Conservation (phyloP, 2,888 invertebrate species). For the Drosophila merina region DNA sequence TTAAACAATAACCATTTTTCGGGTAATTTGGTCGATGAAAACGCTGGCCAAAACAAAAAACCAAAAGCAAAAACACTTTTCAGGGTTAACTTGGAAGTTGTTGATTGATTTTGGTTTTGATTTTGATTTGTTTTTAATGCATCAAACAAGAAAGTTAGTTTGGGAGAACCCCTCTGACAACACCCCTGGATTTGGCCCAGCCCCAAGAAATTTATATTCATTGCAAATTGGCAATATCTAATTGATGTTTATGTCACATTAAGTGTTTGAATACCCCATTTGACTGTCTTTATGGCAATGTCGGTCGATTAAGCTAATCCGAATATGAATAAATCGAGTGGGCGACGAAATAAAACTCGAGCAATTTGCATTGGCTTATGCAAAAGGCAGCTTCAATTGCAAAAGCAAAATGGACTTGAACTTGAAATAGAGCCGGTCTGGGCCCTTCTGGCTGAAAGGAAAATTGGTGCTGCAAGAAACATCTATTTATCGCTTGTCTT, state of each 20-base stretch:
- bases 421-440: constrained; percentile 43
- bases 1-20: constrained; percentile 36
- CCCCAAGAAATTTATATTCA: constrained; percentile 2
- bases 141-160: constrained; percentile 33
- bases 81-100: constrained; percentile 18
- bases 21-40: constrained; percentile 36
- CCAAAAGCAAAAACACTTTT: constrained; percentile 3
- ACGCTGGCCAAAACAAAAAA: constrained; percentile 40
- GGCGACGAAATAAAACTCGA: neutral
- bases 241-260: constrained; percentile 44
- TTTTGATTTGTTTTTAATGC: constrained; percentile 44
- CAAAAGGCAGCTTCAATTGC: constrained; percentile 58
- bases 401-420: constrained; percentile 41
- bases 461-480: constrained; percentile 2
- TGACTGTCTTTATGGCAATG: constrained; percentile 41
- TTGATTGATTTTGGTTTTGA: constrained; percentile 33
- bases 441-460: constrained; percentile 28
- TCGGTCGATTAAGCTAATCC: constrained; percentile 18
- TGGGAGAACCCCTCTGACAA: neutral
- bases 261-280: constrained; percentile 32
- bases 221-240: constrained; percentile 27
- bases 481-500: constrained; percentile 34
- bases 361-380: constrained; percentile 58
- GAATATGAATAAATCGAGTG: constrained; percentile 15
- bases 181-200: neutral